Conservation (phyloP, 1,140 invertebrate species). For the Glossosoma conforme region DNA sequence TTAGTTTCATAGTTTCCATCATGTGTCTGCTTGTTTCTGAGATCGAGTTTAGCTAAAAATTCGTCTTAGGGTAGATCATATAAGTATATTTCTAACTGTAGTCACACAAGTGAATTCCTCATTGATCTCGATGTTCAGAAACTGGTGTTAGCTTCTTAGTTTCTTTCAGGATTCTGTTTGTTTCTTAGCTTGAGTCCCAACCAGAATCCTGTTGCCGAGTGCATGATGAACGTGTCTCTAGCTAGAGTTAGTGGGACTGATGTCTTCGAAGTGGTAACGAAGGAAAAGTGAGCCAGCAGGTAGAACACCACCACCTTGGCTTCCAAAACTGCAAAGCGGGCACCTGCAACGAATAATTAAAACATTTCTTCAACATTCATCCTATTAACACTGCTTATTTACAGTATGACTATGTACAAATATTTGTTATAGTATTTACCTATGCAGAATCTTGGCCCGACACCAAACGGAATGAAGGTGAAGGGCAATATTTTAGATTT, state of each 20-base stretch:
- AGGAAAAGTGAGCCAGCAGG: conserved; percentile 34
- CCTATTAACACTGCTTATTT: neutral
- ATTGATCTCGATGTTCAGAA: no score
- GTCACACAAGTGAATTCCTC: no score
- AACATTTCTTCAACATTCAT: conserved; percentile 5
- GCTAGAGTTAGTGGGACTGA: conserved; percentile 30
- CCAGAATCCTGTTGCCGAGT: conserved; percentile 35
- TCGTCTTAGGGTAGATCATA: no score
- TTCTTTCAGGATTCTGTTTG: conserved; percentile 1
- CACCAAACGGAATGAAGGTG: conserved; percentile 39
- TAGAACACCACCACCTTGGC: conserved; percentile 36
- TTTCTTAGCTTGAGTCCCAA: conserved; percentile 31
- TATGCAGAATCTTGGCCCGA: conserved; percentile 48
- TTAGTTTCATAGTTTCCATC: no score
- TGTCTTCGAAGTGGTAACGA: conserved; percentile 33
- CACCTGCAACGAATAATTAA: conserved; percentile 24
- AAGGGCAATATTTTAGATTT: conserved; percentile 31
- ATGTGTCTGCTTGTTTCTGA: no score
- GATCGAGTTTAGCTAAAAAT: no score
- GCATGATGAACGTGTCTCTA: conserved; percentile 32
- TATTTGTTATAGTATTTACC: conserved; percentile 32
- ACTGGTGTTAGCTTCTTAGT: neutral
- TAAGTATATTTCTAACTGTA: no score
- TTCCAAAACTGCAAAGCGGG: conserved; percentile 41
- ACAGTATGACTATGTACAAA: neutral